These are phyloP conservation scores for Lutjanus campechanus DNA, from an alignment of 2,797 vertebrate genomes.

Conservation along the genomic window DNA sequence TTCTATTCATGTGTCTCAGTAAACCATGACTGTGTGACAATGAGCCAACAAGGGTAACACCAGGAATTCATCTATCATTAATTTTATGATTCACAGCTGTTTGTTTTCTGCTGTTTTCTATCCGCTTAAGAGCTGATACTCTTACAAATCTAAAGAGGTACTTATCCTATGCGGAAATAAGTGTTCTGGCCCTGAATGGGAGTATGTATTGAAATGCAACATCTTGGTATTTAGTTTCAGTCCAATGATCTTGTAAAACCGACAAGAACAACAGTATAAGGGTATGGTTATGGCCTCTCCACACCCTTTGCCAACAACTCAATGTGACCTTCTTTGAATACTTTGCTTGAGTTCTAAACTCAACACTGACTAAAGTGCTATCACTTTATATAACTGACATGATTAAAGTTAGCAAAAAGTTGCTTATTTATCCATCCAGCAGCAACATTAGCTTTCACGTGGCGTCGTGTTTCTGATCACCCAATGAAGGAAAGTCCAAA, in stretches of 20 bases:
- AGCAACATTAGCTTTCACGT: too few species aligned
- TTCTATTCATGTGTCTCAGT: too few species aligned
- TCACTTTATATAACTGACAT: too few species aligned
- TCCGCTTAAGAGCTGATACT: neutral
- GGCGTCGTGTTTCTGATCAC: too few species aligned
- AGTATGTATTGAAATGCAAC: neutral
- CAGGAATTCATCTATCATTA: too few species aligned
- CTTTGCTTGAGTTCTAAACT: too few species aligned
- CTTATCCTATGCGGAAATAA: neutral
- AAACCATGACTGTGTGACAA: too few species aligned
- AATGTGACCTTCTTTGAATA: too few species aligned
- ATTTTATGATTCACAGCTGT: neutral
- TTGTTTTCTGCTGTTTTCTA: neutral
- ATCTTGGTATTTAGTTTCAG: neutral
- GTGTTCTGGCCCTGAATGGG: neutral
- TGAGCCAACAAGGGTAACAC: too few species aligned
- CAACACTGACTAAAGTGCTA: neutral
- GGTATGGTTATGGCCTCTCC: neutral
- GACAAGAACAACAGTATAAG: neutral
- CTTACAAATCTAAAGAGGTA: neutral
- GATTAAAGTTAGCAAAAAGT: too few species aligned
- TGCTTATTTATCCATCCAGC: too few species aligned
- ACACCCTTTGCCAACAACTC: neutral
- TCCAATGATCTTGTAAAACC: neutral
- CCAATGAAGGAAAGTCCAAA: too few species aligned